Evolutionary conservation across 2,888 invertebrate species (phyloP).

Genomic region (Zeuzera pyrina): DNA sequence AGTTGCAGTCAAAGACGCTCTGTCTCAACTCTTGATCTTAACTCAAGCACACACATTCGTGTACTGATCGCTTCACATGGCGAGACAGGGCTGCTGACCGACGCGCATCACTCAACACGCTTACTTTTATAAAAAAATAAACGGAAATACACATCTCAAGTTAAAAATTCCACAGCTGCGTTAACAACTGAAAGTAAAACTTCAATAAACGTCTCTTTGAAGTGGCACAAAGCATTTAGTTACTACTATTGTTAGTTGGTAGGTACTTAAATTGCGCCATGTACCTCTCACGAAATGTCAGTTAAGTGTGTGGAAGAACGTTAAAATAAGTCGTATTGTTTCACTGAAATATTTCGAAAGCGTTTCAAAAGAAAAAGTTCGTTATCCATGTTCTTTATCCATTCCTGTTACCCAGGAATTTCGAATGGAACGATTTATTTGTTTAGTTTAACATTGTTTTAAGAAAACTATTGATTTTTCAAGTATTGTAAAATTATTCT

Average conservation of each 20-base stretch:
- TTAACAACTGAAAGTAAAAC: constrained; percentile 37
- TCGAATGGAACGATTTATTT: no score
- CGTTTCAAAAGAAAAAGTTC: no score
- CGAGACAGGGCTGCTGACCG: constrained; percentile 28
- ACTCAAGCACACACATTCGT: constrained; percentile 25
- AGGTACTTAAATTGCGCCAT: no score
- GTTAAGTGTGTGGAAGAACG: constrained; percentile 28
- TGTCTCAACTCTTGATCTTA: no score
- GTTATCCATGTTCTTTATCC: no score
- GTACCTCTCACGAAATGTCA: constrained; percentile 33
- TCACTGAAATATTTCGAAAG: no score
- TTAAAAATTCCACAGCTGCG: constrained; percentile 15
- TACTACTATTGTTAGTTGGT: constrained; percentile 44
- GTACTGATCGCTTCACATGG: constrained; percentile 34
- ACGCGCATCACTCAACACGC: not conserved
- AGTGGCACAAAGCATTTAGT: constrained; percentile 36
- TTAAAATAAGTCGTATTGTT: no score
- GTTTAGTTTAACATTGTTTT: no score
- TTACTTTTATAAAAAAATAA: not conserved
- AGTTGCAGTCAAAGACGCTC: constrained; percentile 31
- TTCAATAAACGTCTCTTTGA: constrained; percentile 55
- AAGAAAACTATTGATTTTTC: no score
- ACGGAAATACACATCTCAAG: constrained; percentile 1
- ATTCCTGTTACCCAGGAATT: no score
- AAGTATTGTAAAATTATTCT: no score